Base-by-base conservation (phyloP, 2,888 invertebrate genomes). In the Nemotelus nigrinus region DNA sequence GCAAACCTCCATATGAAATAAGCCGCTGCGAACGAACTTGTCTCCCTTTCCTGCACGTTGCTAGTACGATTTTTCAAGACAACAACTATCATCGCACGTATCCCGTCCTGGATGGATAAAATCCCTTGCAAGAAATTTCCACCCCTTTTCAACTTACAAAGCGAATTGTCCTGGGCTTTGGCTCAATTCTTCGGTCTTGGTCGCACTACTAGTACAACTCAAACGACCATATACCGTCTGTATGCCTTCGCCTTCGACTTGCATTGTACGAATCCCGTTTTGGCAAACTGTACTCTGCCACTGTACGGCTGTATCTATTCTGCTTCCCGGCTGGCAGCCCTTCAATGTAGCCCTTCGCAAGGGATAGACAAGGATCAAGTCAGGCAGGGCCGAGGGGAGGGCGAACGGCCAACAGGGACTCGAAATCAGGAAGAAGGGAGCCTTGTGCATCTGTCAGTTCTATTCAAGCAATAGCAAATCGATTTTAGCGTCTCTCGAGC, bases 401-500 rank as follows among this genome's bases (percentile, higher is more conserved):
- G 65, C 7, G 45, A 7, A 3, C 3, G 44, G 65, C 10, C 45
- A 8, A 25, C 43, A 48, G 50, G 67, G 41, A 41, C 5, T 70
- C 47, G 53, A 55, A n/a, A 70, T 55, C 43, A 53, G 43, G 53
- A 70, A 63, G 60, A 63, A 74, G 74, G 74, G 74, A 74, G 74
- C 63, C 74, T 48, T 60, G 70, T 70, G 74, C 74, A 74, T 74
- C 74, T 74, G 74, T 74, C 74, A 74, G 74, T 10, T 74, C 60
- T 53, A 43, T 74, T 63, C 74, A n/a, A 74, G 74, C 48, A 74
- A 70, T 55, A 55, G 70, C 70, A 43, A 67, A 74, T 74, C 74
- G 74, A 74, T 74, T 74, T 74, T 74, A 74, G 74, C 63, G 74
- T 74, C 60, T 74, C 55, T 74, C 74, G 60, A 74, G 74, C 74